A percentile compares a stretch with the other conserved stretches of the same genome.
These are phyloP conservation scores for Ascidia mentula DNA, from an alignment of 23 tunicate genomes.

Conservation along the genomic window DNA sequence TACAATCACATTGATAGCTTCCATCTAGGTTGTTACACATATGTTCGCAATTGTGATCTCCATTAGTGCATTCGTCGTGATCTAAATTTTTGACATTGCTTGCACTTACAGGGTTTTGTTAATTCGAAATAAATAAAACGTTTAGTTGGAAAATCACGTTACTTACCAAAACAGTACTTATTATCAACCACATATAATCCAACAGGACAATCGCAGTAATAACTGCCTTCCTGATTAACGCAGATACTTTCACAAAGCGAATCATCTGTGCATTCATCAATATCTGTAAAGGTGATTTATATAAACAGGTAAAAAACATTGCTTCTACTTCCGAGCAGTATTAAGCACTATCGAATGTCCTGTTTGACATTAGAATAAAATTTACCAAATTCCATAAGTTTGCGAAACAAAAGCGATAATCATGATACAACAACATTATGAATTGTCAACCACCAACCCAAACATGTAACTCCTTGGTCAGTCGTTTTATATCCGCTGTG, in stretches of 20 bases:
- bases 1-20: slow-evolving; percentile 4
- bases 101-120: no score
- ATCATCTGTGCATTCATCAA: background rate
- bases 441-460: background rate
- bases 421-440: background rate
- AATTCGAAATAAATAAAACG: no score
- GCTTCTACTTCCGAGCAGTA: no score
- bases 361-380: background rate
- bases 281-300: background rate
- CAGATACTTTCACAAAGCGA: background rate
- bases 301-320: no score
- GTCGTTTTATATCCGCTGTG: slow-evolving; percentile 1
- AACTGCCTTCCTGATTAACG: background rate
- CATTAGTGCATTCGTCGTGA: slow-evolving; percentile 12
- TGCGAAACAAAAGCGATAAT: background rate
- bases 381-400: no score
- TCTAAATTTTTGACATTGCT: no score
- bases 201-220: background rate
- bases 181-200: background rate
- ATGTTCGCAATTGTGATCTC: slow-evolving; percentile 3
- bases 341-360: no score
- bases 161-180: background rate
- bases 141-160: no score
- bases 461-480: slow-evolving; percentile 17
- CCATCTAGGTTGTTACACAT: slow-evolving; percentile 10